Percentiles rank a stretch among this genome's conserved stretches.
Conservation (phyloP, 2,797 vertebrate genomes). For the Neopelma chrysocephalum region DNA sequence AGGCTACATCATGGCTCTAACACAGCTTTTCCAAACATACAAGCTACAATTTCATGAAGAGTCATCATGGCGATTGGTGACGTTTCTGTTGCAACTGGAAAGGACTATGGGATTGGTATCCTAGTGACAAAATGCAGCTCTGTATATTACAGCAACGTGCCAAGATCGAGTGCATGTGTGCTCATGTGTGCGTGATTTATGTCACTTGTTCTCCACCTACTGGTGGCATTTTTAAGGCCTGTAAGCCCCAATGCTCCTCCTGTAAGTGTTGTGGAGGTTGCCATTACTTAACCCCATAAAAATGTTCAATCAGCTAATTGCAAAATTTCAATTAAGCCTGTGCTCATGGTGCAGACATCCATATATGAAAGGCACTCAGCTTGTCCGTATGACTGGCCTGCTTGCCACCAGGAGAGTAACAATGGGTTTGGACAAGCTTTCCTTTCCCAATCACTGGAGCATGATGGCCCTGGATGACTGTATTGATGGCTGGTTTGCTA, state of each 20-base stretch:
- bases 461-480: not conserved
- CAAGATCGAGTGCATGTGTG: not conserved
- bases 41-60: not conserved
- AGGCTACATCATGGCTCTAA: not conserved
- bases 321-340: slow-evolving; percentile 28
- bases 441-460: slow-evolving; percentile 20
- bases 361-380: not conserved
- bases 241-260: not conserved
- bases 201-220: slow-evolving; percentile 44
- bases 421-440: not conserved
- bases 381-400: not conserved
- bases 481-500: not conserved
- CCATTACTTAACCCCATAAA: not conserved
- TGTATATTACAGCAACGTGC: not conserved
- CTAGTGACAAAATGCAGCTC: not conserved
- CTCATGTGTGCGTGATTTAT: not conserved
- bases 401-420: not conserved
- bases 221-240: slow-evolving; percentile 7
- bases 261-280: not conserved
- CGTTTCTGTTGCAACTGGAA: not conserved
- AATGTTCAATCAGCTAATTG: slow-evolving; percentile 15
- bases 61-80: not conserved
- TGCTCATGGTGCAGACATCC: not conserved
- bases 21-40: not conserved
- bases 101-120: not conserved